These are phyloP conservation scores for Brachionus manjavacas DNA, from an alignment of 1,140 invertebrate genomes.

Conservation along the genomic window DNA sequence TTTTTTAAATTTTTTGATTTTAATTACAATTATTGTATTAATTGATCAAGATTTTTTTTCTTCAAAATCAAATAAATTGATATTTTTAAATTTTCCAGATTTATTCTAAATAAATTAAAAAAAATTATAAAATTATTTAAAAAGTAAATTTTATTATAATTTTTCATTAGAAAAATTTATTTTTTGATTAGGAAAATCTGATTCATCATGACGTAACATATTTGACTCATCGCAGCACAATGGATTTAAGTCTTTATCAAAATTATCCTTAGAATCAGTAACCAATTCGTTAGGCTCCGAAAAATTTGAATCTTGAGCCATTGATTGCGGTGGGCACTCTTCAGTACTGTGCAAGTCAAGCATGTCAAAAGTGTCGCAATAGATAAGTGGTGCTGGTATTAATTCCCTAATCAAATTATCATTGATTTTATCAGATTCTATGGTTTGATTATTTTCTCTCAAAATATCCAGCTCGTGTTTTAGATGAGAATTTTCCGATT, in stretches of 20 bases:
- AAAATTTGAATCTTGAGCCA: conserved; percentile 46
- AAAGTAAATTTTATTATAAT: background rate
- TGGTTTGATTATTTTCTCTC: background rate
- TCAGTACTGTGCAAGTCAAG: conserved; percentile 94
- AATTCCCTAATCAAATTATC: background rate
- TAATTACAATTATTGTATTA: too few relatives aligned
- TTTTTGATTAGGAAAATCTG: background rate
- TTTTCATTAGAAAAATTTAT: conserved; percentile 14
- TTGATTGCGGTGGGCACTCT: conserved; percentile 81
- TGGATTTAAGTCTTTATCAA: background rate
- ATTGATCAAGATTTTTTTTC: too few relatives aligned
- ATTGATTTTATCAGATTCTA: background rate
- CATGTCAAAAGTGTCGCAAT: conserved; percentile 93
- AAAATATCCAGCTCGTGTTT: conserved; percentile 51
- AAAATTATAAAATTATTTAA: too few relatives aligned
- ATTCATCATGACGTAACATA: background rate
- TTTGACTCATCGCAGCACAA: conserved; percentile 14
- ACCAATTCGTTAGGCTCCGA: background rate
- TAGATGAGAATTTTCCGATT: conserved; percentile 51
- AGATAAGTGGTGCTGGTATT: conserved; percentile 65
- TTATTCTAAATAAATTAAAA: too few relatives aligned
- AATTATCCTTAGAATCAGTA: conserved; percentile 8
- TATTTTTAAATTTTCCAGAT: too few relatives aligned
- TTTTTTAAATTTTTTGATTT: too few relatives aligned
- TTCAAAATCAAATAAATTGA: too few relatives aligned